Conservation (phyloP, 2,888 invertebrate species). For the Pherbina coryleti region DNA sequence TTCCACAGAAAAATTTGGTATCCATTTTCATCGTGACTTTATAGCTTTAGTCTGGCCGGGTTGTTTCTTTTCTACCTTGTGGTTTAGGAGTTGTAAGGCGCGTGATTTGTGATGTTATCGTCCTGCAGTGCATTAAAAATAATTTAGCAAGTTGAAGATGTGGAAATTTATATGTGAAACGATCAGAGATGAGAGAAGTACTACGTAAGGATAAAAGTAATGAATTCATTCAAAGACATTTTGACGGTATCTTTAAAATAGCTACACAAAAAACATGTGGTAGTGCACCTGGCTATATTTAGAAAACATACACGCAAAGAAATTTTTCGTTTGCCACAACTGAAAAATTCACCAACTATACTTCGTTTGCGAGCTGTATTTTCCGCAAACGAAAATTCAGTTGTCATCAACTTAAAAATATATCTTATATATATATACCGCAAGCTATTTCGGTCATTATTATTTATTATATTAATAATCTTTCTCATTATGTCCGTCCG, state of each 20-base stretch:
- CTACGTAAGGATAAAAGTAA: not conserved
- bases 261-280: not conserved
- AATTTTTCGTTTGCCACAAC: no score
- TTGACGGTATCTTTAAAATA: not conserved
- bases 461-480: no score
- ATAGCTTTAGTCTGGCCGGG: not conserved
- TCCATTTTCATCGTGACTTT: not conserved
- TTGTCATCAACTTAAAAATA: no score
- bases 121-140: conserved; percentile 64
- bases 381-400: no score
- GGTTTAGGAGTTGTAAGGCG: conserved; percentile 16
- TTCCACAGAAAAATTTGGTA: conserved; percentile 52
- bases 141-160: conserved; percentile 66
- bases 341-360: no score
- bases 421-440: no score
- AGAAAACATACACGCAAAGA: no score
- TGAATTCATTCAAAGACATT: not conserved
- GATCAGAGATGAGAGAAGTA: not conserved
- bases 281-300: not conserved
- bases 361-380: no score
- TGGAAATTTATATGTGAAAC: conserved; percentile 30
- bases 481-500: no score
- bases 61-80: conserved; percentile 3
- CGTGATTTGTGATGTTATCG: conserved; percentile 68
- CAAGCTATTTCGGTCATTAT: no score